Evolutionary conservation across 2,113 vertebrate species (phyloP).

Genomic region (Larimichthys polyactis): DNA sequence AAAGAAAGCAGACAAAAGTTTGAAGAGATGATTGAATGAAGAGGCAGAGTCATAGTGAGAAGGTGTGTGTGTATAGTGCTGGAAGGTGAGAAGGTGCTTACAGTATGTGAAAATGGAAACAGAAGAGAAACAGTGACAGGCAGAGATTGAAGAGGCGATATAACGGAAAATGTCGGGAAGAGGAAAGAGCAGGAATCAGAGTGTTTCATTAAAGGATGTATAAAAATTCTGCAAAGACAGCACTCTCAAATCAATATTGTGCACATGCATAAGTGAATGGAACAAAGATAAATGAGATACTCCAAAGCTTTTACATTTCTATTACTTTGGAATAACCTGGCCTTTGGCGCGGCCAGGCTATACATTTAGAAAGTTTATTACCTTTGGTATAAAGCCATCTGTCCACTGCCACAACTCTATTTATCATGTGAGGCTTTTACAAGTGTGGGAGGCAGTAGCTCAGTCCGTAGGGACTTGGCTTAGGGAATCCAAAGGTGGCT

Average conservation of each 20-base stretch:
- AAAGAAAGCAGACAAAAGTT: conserved; percentile 13
- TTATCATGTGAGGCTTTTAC: conserved; percentile 35
- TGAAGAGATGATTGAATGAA: not conserved
- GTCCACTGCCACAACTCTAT: conserved; percentile 23
- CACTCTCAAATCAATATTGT: conserved; percentile 63
- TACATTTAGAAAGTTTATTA: conserved; percentile 56
- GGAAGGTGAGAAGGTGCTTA: not conserved
- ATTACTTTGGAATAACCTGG: conserved; percentile 47
- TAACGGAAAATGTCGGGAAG: not conserved
- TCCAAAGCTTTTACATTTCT: conserved; percentile 63
- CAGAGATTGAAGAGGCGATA: conserved; percentile 22
- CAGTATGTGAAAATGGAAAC: conserved; percentile 25
- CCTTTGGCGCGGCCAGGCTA: not conserved
- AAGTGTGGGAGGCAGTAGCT: not conserved
- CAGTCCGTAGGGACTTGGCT: too few relatives aligned
- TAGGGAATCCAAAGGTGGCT: too few relatives aligned
- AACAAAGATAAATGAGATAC: conserved; percentile 62
- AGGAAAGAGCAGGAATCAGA: conserved; percentile 15
- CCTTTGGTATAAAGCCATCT: conserved; percentile 34
- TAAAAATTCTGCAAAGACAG: conserved; percentile 60
- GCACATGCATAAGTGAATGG: conserved; percentile 37
- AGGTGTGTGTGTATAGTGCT: not conserved
- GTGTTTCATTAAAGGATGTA: conserved; percentile 64
- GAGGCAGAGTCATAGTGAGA: not conserved
- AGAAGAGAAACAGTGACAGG: conserved; percentile 5